These are phyloP conservation scores for Rhamnusium bicolor DNA, from an alignment of 2,888 invertebrate species.

Conservation along the genomic window DNA sequence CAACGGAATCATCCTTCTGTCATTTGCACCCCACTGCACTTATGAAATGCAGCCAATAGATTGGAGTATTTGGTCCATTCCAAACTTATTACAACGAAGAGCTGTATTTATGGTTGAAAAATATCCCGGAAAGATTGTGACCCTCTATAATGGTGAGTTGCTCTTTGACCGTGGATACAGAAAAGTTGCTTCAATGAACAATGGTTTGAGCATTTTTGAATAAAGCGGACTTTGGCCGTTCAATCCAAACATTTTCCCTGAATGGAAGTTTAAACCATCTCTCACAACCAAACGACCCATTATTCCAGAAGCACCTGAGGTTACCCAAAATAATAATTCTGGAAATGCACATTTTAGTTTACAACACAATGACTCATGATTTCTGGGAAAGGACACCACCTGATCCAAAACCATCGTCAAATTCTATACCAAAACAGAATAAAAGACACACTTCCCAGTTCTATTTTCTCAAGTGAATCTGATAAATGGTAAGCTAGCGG, in stretches of 20 bases:
- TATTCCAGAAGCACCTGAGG: background rate
- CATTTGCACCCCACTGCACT: background rate
- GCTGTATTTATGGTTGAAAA: background rate
- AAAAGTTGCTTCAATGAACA: background rate
- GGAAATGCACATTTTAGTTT: background rate
- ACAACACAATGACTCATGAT: too few relatives aligned
- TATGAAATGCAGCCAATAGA: background rate
- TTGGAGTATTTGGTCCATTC: background rate
- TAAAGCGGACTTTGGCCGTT: slow-evolving; percentile 13
- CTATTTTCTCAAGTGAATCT: slow-evolving; percentile 3
- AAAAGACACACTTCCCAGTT: too few relatives aligned
- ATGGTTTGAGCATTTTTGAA: slow-evolving; percentile 8
- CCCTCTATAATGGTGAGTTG: background rate
- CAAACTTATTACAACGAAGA: background rate
- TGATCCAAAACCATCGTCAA: too few relatives aligned
- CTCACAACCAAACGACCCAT: slow-evolving; percentile 17
- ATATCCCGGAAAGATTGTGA: background rate
- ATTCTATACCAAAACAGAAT: background rate
- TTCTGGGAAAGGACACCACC: background rate
- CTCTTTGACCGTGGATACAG: background rate
- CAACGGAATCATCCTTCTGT: too few relatives aligned
- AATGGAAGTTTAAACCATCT: slow-evolving; percentile 22
- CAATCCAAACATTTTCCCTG: slow-evolving; percentile 25
- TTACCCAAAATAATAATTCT: too few relatives aligned
- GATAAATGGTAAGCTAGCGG: slow-evolving; percentile 20